Evolutionary conservation across 1,140 invertebrate species (phyloP).

Genomic region (Tetraneura akinire): DNA sequence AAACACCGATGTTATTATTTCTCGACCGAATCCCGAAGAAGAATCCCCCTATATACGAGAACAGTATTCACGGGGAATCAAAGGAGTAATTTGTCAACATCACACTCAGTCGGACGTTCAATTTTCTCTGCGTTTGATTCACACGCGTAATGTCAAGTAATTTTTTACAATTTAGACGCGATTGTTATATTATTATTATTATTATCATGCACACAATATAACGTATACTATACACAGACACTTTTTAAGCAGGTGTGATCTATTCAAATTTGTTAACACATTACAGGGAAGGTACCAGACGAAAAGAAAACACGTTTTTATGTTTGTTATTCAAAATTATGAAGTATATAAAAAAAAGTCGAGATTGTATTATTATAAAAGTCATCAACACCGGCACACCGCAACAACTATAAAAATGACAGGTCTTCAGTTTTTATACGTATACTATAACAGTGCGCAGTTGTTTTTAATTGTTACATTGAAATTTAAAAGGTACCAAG

Average conservation of each 20-base stretch:
- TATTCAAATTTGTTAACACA: slow-evolving; percentile 11
- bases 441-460: no score
- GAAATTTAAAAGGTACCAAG: no score
- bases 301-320: slow-evolving; percentile 3
- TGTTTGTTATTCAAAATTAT: not conserved
- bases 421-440: no score
- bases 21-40: no score
- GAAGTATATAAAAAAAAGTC: not conserved
- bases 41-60: not conserved
- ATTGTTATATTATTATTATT: no score
- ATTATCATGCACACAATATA: slow-evolving; percentile 2
- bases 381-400: no score
- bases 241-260: slow-evolving; percentile 36
- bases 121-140: not conserved
- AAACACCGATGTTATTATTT: no score
- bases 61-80: no score
- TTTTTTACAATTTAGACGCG: slow-evolving; percentile 40
- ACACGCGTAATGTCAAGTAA: not conserved
- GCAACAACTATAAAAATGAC: not conserved
- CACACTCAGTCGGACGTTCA: not conserved
- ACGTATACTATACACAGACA: not conserved
- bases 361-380: not conserved
- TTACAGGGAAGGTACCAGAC: not conserved
- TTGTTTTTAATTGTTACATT: no score
- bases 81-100: not conserved